A percentile compares a stretch with the other conserved stretches of the same genome.
Conservation (phyloP, 2,797 vertebrate genomes). For the Protonibea diacanthus region DNA sequence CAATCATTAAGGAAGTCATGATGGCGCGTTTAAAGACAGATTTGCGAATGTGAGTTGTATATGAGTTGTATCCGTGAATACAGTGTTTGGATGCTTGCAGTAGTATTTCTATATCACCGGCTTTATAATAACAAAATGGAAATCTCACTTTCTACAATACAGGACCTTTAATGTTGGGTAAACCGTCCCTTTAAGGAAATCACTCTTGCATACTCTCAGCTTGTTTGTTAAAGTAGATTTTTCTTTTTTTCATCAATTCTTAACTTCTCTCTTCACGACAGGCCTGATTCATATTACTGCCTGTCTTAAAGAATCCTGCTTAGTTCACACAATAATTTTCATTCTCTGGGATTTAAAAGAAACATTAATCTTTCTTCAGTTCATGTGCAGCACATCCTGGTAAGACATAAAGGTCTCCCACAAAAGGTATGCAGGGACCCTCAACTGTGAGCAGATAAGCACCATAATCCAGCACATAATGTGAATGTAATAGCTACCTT, state of each 20-base stretch:
- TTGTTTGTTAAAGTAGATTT: too few species aligned
- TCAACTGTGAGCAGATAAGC: constrained; percentile 42
- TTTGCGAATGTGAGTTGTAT: too few species aligned
- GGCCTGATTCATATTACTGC: neutral
- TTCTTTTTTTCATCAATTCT: neutral
- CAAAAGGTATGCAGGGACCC: constrained; percentile 17
- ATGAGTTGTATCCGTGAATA: too few species aligned
- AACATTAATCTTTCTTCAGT: constrained; percentile 6
- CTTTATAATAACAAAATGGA: too few species aligned
- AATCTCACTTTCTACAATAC: too few species aligned
- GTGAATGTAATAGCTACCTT: constrained; percentile 32
- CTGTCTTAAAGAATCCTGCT: neutral
- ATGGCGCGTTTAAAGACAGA: too few species aligned
- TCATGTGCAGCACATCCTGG: constrained; percentile 5
- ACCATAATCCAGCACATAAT: constrained; percentile 46
- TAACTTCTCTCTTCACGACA: neutral
- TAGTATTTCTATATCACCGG: too few species aligned
- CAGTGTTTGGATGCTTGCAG: too few species aligned
- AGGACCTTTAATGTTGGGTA: too few species aligned
- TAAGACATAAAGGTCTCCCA: constrained; percentile 24
- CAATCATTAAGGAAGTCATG: too few species aligned
- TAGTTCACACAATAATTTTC: neutral
- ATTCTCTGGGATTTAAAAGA: neutral
- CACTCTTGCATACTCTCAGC: too few species aligned
- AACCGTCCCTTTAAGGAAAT: too few species aligned